Base-by-base conservation (phyloP, 2,797 vertebrate species). In the Molossus alvarezi region DNA sequence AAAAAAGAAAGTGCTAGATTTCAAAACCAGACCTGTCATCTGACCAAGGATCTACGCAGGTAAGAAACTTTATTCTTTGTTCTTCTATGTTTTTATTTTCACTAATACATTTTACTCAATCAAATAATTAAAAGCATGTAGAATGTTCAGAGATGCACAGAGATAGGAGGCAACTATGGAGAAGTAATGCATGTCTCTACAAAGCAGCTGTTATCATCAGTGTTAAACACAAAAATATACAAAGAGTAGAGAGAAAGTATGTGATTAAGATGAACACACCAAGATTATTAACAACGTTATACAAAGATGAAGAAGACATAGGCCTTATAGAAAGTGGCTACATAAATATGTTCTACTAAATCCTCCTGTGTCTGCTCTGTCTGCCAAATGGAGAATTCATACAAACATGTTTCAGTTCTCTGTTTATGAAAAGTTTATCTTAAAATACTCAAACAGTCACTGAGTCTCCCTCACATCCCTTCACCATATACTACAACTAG, bases 131-230 rank as follows among this genome's bases (percentile, higher is more conserved):
- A 91, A 91, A 89, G 72, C 87, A 62, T 33, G 83, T 6, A 60
- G 58, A 75, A 23, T 84, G 29, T 83, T 91, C 80, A 81, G 55
- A 96, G 83, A 93, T 90, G 14, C 45, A 87, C 57, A 84, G 29
- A 87, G 89, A 84, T 67, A 72, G 62, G 23, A 64, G 13, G 45
- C 37, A 91, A 8, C 64, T 76, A 84, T 48, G 29, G 9, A 58
- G 72, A 79, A 97, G 62, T 65, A 88, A 81, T 20, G 25, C 58
- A 62, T 92, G 53, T 90, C 94, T 92, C 91, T 64, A 95, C 51
- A 82, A 94, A 84, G 55, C 72, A 62, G 71, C 60, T 51, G 55
- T 71, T 90, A 82, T n/a, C 41, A 51, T 69, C 69, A 85, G 21
- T 62, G 55, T 80, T 81, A 90, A 94, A 89, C 77, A 75, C 15